Base-by-base conservation (phyloP, 2,113 vertebrate genomes). In the Noctilio leporinus region DNA sequence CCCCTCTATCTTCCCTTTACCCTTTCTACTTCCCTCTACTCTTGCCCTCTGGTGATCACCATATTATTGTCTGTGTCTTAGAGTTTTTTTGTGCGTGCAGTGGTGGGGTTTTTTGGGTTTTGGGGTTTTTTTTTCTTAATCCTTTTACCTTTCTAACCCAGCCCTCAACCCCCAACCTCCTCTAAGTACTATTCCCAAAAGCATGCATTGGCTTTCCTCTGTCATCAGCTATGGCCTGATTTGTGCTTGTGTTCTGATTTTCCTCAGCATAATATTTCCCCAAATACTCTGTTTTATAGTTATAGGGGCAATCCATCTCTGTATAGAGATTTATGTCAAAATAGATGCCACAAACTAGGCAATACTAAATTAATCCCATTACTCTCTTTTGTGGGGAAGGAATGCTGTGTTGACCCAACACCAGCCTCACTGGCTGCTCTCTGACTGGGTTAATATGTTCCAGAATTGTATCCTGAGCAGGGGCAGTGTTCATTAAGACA, bases 291-390 rank as follows among this genome's bases (percentile, higher is more conserved):
- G 65, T 91, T 81, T 94, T 86, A 91, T 78, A 84, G 75, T 97
- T 92, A 69, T 85, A 94, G 47, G 59, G 93, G 62, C 81, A 94
- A 83, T 96, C 28, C 4, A 96, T 94, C 92, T 92, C 76, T 80
- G 67, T 65, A 45, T 45, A 84, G 72, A 90, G 72, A 95, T 95
- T 95, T 96, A 92, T 90, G 87, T 95, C 14, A 15, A 96, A 92
- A 91, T 77, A 92, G 92, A 93, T 59, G 73, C 90, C 84, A 82
- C 91, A 81, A 93, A 43, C 93, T 88, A 90, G 72, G 92, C 95
- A 92, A 94, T 93, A 85, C 73, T 95, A 95, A 97, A 97, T 97
- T 95, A 95, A 97, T 95, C 55, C 92, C 87, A 95, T 91, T 97
- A 96, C 72, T 96, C 70, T 95, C 89, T 93, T 95, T 78, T 86